Evolutionary conservation across 2,888 invertebrate species (phyloP).

Genomic region (Pachliopta kotzebuea): DNA sequence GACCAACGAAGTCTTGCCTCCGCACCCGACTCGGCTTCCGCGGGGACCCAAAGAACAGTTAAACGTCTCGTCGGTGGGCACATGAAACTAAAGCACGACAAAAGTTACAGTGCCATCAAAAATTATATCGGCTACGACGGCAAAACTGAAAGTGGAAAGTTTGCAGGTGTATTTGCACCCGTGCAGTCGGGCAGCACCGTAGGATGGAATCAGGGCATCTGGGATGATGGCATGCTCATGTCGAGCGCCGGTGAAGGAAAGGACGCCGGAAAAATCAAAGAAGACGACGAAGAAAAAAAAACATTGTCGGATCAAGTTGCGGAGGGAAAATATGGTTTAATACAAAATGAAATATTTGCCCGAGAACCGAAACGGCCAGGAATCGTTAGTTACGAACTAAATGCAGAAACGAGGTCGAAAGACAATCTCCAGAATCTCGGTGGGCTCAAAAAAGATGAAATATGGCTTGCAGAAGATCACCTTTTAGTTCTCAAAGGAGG

Average conservation of each 20-base stretch:
- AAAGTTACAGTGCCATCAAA: conserved; percentile 66
- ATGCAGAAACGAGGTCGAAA: conserved; percentile 87
- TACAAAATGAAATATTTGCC: conserved; percentile 90
- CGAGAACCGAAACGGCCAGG: conserved; percentile 87
- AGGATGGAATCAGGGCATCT: conserved; percentile 78
- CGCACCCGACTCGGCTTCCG: conserved; percentile 52
- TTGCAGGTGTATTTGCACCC: conserved; percentile 61
- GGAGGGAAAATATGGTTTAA: conserved; percentile 94
- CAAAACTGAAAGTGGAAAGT: conserved; percentile 68
- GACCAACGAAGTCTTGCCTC: conserved; percentile 72
- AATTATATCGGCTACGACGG: conserved; percentile 61
- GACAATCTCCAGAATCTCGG: conserved; percentile 90
- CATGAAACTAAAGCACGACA: conserved; percentile 73
- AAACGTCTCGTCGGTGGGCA: conserved; percentile 86
- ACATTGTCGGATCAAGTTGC: conserved; percentile 94
- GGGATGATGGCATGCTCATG: conserved; percentile 85
- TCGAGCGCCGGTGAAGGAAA: conserved; percentile 86
- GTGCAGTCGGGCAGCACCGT: conserved; percentile 75
- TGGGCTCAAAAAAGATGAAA: conserved; percentile 90
- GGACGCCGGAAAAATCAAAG: conserved; percentile 65
- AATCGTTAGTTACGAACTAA: conserved; percentile 89
- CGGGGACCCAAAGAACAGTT: conserved; percentile 78
- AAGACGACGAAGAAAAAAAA: conserved; percentile 87
- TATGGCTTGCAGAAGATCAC: conserved; percentile 95
- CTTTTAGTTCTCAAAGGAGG: conserved; percentile 91